phyloP scores from a whole-genome alignment of 2,888 invertebrate species.

The Saturnia japonica region DNA sequence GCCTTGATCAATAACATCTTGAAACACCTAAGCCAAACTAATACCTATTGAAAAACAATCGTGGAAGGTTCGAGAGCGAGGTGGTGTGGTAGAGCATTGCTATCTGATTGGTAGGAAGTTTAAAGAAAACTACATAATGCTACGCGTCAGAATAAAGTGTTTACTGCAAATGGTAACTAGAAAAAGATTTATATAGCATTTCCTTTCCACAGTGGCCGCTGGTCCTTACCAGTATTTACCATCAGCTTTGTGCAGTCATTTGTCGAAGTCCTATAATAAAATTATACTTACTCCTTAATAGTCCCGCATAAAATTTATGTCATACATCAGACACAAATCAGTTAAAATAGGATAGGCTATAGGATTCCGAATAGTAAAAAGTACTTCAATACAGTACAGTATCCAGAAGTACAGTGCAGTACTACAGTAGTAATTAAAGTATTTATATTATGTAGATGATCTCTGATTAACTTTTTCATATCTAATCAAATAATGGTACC shows the following conservation, averaged over 20 bases:
- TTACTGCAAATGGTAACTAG: background rate
- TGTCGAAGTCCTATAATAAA: background rate
- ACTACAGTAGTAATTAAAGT: background rate
- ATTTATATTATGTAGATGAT: constrained; percentile 29
- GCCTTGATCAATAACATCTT: no score
- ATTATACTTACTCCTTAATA: background rate
- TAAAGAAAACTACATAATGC: background rate
- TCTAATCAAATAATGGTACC: constrained; percentile 37
- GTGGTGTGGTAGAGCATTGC: background rate
- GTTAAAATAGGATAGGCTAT: background rate
- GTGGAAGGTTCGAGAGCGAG: background rate
- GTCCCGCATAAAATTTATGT: background rate
- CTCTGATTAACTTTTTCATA: constrained; percentile 40
- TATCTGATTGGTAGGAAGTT: background rate
- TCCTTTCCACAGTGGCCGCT: background rate
- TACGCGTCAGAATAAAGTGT: background rate
- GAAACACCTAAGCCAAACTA: background rate
- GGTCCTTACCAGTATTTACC: background rate
- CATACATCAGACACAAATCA: background rate
- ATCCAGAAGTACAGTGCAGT: no score
- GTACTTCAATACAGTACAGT: background rate
- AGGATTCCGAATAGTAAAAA: no score
- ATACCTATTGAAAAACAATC: background rate
- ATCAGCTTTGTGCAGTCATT: background rate
- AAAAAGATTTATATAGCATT: background rate